Conservation (phyloP, 2,113 vertebrate species). For the Brachyhypopomus occidentalis region DNA sequence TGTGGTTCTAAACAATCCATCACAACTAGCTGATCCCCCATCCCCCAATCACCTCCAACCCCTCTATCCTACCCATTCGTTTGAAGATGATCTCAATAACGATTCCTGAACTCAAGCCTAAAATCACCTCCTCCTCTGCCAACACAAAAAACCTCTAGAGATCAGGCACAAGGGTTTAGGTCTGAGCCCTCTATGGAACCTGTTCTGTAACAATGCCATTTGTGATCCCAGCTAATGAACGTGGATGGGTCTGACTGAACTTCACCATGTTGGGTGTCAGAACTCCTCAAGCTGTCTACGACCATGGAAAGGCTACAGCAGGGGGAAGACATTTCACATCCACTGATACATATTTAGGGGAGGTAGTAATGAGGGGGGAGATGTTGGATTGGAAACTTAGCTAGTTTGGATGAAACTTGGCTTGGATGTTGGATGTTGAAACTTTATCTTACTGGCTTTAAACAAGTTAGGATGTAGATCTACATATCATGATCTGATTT, state of each 20-base stretch:
- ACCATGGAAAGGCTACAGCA: conserved; percentile 11
- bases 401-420: conserved; percentile 10
- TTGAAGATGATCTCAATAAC: conserved; percentile 12
- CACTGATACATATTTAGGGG: conserved; percentile 24
- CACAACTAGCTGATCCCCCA: conserved; percentile 15
- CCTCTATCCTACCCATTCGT: background rate
- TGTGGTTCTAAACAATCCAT: conserved; percentile 60
- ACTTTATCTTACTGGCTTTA: conserved; percentile 28
- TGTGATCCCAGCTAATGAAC: conserved; percentile 32
- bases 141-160: conserved; percentile 21
- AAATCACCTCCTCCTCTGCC: conserved; percentile 6
- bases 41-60: conserved; percentile 21
- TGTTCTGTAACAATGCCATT: conserved; percentile 24
- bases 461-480: conserved; percentile 17
- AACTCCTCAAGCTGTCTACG: conserved; percentile 23
- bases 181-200: conserved; percentile 22
- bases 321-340: conserved; percentile 36
- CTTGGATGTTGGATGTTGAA: conserved; percentile 21
- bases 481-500: conserved; percentile 1
- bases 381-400: no score
- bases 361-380: background rate
- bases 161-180: conserved; percentile 10
- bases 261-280: conserved; percentile 35
- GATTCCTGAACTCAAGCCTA: conserved; percentile 17
- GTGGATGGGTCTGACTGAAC: conserved; percentile 36